These are phyloP conservation scores for Rhopalosiphum maidis DNA, from an alignment of 1,140 invertebrate genomes.

Conservation along the genomic window DNA sequence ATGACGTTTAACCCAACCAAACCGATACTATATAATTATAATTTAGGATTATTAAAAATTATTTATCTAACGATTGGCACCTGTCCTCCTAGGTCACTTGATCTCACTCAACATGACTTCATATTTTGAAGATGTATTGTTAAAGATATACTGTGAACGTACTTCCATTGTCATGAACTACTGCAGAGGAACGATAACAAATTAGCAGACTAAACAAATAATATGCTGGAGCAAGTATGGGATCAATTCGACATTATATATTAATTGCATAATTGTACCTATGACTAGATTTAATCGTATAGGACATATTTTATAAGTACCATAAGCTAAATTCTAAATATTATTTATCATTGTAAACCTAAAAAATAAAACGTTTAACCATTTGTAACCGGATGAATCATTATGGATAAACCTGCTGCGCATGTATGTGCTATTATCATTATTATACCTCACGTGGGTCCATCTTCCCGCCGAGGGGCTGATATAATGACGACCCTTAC, in stretches of 20 bases:
- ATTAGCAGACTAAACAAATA: background rate
- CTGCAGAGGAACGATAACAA: background rate
- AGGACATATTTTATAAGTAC: background rate
- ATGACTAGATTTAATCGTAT: background rate
- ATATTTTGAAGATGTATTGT: background rate
- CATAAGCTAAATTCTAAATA: background rate
- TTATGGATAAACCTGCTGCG: background rate
- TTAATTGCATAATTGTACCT: background rate
- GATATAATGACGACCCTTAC: background rate
- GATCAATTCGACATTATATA: background rate
- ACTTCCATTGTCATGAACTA: background rate
- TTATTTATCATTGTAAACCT: background rate
- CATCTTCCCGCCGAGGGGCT: background rate
- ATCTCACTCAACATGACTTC: background rate
- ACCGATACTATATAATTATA: background rate
- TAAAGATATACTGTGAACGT: background rate
- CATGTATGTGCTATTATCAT: background rate
- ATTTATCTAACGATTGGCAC: background rate
- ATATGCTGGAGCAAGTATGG: background rate
- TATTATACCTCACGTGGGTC: background rate
- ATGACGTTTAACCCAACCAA: background rate
- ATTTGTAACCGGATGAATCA: background rate
- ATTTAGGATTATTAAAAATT: background rate
- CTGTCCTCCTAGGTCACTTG: too few relatives aligned
- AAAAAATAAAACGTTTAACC: background rate